A percentile compares a stretch with the other conserved stretches of the same genome.
Evolutionary conservation across 2,888 invertebrate genomes (phyloP).

Genomic region (Acanthococcus lagerstroemiae): DNA sequence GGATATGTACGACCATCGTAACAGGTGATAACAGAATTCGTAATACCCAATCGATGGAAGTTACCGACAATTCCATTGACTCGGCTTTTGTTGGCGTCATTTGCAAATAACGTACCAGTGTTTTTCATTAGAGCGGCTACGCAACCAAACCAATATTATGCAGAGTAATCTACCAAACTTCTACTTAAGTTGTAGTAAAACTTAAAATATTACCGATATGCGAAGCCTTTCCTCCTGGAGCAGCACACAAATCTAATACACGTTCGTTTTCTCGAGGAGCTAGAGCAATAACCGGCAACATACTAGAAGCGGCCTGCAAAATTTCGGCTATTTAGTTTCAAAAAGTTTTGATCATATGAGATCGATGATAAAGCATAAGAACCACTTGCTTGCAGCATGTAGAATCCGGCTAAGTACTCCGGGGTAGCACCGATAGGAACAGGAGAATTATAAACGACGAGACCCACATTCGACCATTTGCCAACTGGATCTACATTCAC

Average conservation of each 20-base stretch:
- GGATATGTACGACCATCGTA: slow-evolving; percentile 83
- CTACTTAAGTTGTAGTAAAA: not conserved
- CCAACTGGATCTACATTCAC: slow-evolving; percentile 97
- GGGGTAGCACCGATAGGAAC: slow-evolving; percentile 97
- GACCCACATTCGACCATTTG: slow-evolving; percentile 96
- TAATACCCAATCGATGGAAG: slow-evolving; percentile 89
- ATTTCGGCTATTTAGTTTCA: not conserved
- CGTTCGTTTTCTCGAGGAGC: slow-evolving; percentile 93
- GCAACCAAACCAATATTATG: not conserved
- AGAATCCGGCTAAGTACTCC: slow-evolving; percentile 96
- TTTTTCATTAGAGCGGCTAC: slow-evolving; percentile 92
- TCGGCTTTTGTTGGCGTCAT: slow-evolving; percentile 84
- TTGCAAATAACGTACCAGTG: slow-evolving; percentile 90
- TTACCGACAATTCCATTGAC: slow-evolving; percentile 90
- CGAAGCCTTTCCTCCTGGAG: slow-evolving; percentile 97
- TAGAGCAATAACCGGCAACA: slow-evolving; percentile 94
- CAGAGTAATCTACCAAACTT: not conserved
- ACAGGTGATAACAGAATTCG: slow-evolving; percentile 80
- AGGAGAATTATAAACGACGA: slow-evolving; percentile 90
- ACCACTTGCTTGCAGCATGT: slow-evolving; percentile 74
- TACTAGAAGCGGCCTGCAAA: slow-evolving; percentile 75
- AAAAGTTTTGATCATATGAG: too few species aligned
- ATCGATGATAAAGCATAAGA: too few species aligned
- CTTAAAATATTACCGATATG: slow-evolving; percentile 59
- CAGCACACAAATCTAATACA: slow-evolving; percentile 93